Conservation (phyloP, 2,888 invertebrate genomes). For the Cheilosia pagana region DNA sequence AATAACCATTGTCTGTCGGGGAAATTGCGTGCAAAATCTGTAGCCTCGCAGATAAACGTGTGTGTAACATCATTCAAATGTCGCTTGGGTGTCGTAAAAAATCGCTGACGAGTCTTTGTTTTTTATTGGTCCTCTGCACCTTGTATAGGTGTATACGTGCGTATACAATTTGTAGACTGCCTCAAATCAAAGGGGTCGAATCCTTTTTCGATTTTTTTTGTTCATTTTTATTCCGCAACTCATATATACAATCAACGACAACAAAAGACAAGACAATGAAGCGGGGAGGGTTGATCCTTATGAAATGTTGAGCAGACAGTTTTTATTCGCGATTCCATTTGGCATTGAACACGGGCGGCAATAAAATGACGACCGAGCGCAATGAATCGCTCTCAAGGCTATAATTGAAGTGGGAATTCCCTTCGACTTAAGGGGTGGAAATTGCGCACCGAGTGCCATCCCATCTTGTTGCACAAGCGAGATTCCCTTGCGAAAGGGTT, state of each 20-base stretch:
- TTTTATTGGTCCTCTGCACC: slow-evolving; percentile 71
- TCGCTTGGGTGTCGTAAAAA: slow-evolving; percentile 72
- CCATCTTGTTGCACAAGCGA: slow-evolving; percentile 43
- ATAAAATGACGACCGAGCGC: slow-evolving; percentile 52
- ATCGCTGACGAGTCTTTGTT: slow-evolving; percentile 73
- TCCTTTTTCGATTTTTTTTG: slow-evolving; percentile 48
- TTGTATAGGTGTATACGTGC: slow-evolving; percentile 31
- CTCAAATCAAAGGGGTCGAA: slow-evolving; percentile 68
- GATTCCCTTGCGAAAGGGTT: slow-evolving; percentile 56
- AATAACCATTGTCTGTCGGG: slow-evolving; percentile 17
- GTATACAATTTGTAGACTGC: slow-evolving; percentile 3
- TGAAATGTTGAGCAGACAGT: slow-evolving; percentile 62
- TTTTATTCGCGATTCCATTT: slow-evolving; percentile 72
- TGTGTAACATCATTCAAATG: slow-evolving; percentile 66
- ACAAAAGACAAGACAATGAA: slow-evolving; percentile 48
- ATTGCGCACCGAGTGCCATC: slow-evolving; percentile 19
- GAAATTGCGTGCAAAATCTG: slow-evolving; percentile 46
- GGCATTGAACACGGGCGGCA: slow-evolving; percentile 54
- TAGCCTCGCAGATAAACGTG: slow-evolving; percentile 50
- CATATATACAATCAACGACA: slow-evolving; percentile 37
- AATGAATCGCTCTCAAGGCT: slow-evolving; percentile 57
- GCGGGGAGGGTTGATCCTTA: slow-evolving; percentile 59
- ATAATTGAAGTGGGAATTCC: slow-evolving; percentile 75
- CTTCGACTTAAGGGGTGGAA: slow-evolving; percentile 24
- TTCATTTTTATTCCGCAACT: slow-evolving; percentile 9